Percentiles rank a stretch among this genome's conserved stretches.
These are phyloP conservation scores for Pterostichus niger DNA, from an alignment of 2,888 invertebrate genomes.

Conservation along the genomic window DNA sequence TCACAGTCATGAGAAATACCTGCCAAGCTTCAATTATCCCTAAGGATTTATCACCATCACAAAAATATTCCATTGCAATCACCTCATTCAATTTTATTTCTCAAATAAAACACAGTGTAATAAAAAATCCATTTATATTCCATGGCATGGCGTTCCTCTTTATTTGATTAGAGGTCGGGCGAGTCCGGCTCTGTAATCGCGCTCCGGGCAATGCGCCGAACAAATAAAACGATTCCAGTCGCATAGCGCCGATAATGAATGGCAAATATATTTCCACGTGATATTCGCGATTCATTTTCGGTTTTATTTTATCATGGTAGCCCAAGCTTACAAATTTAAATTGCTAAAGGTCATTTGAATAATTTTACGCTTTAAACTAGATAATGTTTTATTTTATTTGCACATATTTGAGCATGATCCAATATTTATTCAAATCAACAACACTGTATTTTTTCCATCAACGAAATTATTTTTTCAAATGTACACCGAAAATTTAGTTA, in stretches of 20 bases:
- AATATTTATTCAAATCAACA: slow-evolving; percentile 3
- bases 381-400: slow-evolving; percentile 16
- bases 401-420: background rate
- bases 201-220: slow-evolving; percentile 30
- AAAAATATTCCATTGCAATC: slow-evolving; percentile 38
- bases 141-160: slow-evolving; percentile 32
- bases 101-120: slow-evolving; percentile 43
- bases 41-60: slow-evolving; percentile 27
- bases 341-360: slow-evolving; percentile 49
- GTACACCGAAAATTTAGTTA: too few relatives aligned
- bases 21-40: slow-evolving; percentile 20
- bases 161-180: slow-evolving; percentile 47
- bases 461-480: too few relatives aligned
- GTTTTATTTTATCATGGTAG: slow-evolving; percentile 39
- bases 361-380: slow-evolving; percentile 10
- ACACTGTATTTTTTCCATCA: background rate
- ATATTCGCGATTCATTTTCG: slow-evolving; percentile 34
- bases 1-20: slow-evolving; percentile 28
- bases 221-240: slow-evolving; percentile 45
- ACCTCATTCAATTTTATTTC: slow-evolving; percentile 49
- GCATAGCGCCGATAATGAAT: slow-evolving; percentile 50
- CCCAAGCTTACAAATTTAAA: slow-evolving; percentile 31
- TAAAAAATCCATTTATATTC: slow-evolving; percentile 53
- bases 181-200: slow-evolving; percentile 28
- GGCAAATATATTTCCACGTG: slow-evolving; percentile 48